Evolutionary conservation across 35 echinoderm and acorn worm species (phyloP), one percentile per base, ranked within the genome.

Genomic region (Diadema setosum): DNA sequence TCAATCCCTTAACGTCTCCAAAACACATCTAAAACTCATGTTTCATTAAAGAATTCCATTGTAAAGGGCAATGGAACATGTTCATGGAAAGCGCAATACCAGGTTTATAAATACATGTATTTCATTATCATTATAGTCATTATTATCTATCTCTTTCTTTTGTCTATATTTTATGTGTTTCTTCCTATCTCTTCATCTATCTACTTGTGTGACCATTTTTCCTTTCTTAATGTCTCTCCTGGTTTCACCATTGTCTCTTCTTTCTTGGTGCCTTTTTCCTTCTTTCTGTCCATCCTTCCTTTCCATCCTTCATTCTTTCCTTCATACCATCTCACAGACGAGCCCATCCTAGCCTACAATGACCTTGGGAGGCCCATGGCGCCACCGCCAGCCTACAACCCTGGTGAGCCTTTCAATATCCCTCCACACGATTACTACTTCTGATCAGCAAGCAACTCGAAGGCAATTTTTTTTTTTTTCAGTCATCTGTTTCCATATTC

Each of bases 391-490:
- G 88, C 88, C 59, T 90, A 90, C 46, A 81, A 90, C 55, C 88
- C 88, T 39, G 88, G 88, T 90, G 88, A 90, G 88, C 88, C 88
- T 21, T 81, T 90, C 27, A 90, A 90, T 84, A 90, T 90, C 25
- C 88, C 88, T 48, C 88, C 88, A 36, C 88, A 90, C 45, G 88
- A 90, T 65, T 90, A 90, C 57, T 90, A 90, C 81, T 90, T 90
- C 80, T 83, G 61, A 65, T 78, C 73, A 35, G 17, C 73, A 67
- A 33, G 27, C 63, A 67, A 27, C n/a, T n/a, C n/a, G n/a, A n/a
- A n/a, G n/a, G n/a, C n/a, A n/a, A n/a, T n/a, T n/a, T n/a, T n/a
- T n/a, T n/a, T n/a, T n/a, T n/a, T n/a, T n/a, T n/a, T n/a, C n/a
- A n/a, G n/a, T n/a, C n/a, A n/a, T n/a, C n/a, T n/a, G n/a, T n/a